phyloP scores from a whole-genome alignment of 2,888 invertebrate genomes.

The Cyclophora albipunctata region DNA sequence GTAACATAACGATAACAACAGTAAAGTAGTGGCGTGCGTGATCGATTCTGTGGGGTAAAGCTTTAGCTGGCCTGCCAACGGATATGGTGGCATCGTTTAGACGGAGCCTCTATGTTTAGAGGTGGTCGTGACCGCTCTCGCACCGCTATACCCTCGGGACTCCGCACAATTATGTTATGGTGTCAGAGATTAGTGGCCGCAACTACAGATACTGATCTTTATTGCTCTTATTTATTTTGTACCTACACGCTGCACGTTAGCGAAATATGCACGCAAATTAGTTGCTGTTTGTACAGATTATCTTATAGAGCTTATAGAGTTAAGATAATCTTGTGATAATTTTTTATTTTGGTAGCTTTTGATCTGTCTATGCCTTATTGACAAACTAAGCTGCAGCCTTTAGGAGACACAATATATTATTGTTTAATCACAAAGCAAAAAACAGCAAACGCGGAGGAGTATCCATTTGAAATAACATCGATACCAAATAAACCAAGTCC shows the following conservation, averaged over 20 bases:
- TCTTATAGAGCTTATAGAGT: neutral
- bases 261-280: slow-evolving; percentile 3
- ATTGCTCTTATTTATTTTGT: slow-evolving; percentile 41
- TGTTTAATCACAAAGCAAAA: no score
- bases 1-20: no score
- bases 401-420: no score
- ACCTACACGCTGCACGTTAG: slow-evolving; percentile 17
- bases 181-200: slow-evolving; percentile 53
- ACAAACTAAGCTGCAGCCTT: no score
- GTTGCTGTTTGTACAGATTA: neutral
- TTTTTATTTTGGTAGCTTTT: no score
- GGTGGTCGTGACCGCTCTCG: slow-evolving; percentile 59
- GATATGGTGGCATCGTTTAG: slow-evolving; percentile 70
- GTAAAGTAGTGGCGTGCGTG: neutral
- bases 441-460: no score
- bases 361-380: no score
- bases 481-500: no score
- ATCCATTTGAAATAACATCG: no score
- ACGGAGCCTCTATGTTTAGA: slow-evolving; percentile 63
- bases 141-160: slow-evolving; percentile 53
- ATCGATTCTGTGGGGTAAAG: slow-evolving; percentile 7
- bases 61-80: slow-evolving; percentile 49
- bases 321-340: no score
- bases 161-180: slow-evolving; percentile 61
- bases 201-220: slow-evolving; percentile 42